Percentiles rank a stretch among this genome's conserved stretches.
These are phyloP conservation scores for Centroberyx gerrardi DNA, from an alignment of 2,797 vertebrate species.

Conservation along the genomic window DNA sequence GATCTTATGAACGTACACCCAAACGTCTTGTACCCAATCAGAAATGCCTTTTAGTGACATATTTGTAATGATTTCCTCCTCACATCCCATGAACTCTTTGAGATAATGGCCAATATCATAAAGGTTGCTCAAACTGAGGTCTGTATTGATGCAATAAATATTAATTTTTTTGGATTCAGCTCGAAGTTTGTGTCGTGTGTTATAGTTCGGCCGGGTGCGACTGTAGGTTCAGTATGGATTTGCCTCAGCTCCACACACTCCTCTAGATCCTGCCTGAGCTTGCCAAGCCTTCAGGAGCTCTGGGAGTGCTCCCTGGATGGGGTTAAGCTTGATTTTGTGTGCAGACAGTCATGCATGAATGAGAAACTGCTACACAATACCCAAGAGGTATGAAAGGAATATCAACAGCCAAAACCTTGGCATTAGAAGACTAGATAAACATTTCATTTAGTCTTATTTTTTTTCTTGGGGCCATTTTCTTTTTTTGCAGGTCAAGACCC, in stretches of 20 bases:
- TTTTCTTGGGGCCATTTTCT: slow-evolving; percentile 7
- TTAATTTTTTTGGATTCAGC: not conserved
- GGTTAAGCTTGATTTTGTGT: slow-evolving; percentile 69
- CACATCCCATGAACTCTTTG: too few species aligned
- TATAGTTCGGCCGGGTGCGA: not conserved
- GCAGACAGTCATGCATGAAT: slow-evolving; percentile 74
- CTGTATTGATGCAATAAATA: not conserved
- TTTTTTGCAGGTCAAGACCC: slow-evolving; percentile 31
- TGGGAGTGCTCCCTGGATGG: slow-evolving; percentile 48
- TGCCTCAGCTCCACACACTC: slow-evolving; percentile 34
- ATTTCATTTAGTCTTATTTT: slow-evolving; percentile 31
- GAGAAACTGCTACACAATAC: slow-evolving; percentile 66
- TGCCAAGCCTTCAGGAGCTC: slow-evolving; percentile 46
- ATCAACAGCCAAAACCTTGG: slow-evolving; percentile 64
- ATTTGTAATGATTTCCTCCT: not conserved
- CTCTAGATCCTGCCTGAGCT: slow-evolving; percentile 38
- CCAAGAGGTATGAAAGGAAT: slow-evolving; percentile 64
- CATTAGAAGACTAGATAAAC: slow-evolving; percentile 59
- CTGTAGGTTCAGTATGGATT: slow-evolving; percentile 37
- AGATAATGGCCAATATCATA: too few species aligned
- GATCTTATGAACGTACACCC: slow-evolving; percentile 37
- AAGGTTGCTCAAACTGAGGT: not conserved
- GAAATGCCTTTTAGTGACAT: not conserved
- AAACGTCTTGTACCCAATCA: slow-evolving; percentile 23
- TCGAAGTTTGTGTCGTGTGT: not conserved